Percentiles rank a stretch among this genome's conserved stretches.
These are phyloP conservation scores for Clostera curtula DNA, from an alignment of 2,888 invertebrate genomes.

Conservation along the genomic window DNA sequence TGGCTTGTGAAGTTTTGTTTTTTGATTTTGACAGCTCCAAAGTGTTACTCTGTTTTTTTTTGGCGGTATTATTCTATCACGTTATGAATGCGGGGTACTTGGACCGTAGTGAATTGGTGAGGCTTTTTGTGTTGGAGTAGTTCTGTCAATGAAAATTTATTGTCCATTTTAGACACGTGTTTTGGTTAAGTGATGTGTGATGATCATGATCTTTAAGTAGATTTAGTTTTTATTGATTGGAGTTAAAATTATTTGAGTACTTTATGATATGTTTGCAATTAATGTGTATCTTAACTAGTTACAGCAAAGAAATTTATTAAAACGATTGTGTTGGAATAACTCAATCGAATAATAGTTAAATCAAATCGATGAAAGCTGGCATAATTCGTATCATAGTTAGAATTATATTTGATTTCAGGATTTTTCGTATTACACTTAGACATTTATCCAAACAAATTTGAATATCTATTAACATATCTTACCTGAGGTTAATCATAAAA, in stretches of 20 bases:
- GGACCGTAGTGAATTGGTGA: conserved; percentile 48
- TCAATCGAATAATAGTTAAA: no score
- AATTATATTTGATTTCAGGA: no score
- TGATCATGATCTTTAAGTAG: conserved; percentile 17
- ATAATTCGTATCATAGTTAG: no score
- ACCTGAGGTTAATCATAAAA: no score
- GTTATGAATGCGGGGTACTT: conserved; percentile 51
- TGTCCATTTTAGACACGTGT: conserved; percentile 22
- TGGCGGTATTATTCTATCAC: conserved; percentile 54
- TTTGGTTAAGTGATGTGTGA: conserved; percentile 14
- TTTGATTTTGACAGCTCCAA: conserved; percentile 50
- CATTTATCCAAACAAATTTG: no score
- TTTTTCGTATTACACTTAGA: no score
- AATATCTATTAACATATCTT: no score
- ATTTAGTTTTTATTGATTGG: conserved; percentile 14
- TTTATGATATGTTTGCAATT: no score
- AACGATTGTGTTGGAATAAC: no score
- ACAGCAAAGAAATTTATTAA: not conserved
- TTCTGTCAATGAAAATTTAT: conserved; percentile 43
- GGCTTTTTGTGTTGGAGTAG: conserved; percentile 49
- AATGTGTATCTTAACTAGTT: no score
- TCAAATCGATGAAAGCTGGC: no score
- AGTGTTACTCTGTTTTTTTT: conserved; percentile 41
- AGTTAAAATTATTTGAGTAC: not conserved
- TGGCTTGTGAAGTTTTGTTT: no score